Conservation (phyloP, 2,888 invertebrate species). For the Lacanobia oleracea region DNA sequence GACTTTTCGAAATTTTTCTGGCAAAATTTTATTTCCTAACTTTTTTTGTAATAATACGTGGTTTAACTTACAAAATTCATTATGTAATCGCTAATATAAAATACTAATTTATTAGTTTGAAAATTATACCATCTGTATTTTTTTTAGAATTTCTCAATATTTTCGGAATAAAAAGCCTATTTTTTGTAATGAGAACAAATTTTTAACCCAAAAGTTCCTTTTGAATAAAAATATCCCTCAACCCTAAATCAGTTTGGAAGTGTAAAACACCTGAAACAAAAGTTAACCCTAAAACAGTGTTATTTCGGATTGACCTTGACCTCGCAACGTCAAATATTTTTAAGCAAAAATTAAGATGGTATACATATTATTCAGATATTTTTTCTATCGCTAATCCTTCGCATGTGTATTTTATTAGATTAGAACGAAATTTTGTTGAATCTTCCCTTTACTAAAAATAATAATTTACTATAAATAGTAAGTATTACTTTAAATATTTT, state of each 20-base stretch:
- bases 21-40: slow-evolving; percentile 56
- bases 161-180: not conserved
- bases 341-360: slow-evolving; percentile 44
- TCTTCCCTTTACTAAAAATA: slow-evolving; percentile 51
- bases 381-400: slow-evolving; percentile 48
- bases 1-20: slow-evolving; percentile 51
- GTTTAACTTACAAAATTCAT: slow-evolving; percentile 61
- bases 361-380: slow-evolving; percentile 20
- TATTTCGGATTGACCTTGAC: slow-evolving; percentile 10
- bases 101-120: slow-evolving; percentile 59
- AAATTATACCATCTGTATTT: slow-evolving; percentile 51
- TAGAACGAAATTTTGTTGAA: slow-evolving; percentile 36
- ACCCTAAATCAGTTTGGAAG: not conserved
- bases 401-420: slow-evolving; percentile 56
- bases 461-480: slow-evolving; percentile 32
- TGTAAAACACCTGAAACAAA: slow-evolving; percentile 11
- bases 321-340: not conserved
- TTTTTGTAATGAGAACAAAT: not conserved
- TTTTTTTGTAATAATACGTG: slow-evolving; percentile 40
- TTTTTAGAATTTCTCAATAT: not conserved
- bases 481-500: slow-evolving; percentile 28
- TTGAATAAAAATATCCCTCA: not conserved
- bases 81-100: slow-evolving; percentile 53
- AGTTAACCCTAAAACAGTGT: not conserved
- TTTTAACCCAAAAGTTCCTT: not conserved